Base-by-base conservation (phyloP, 2,888 invertebrate species). In the Acronicta aceris region DNA sequence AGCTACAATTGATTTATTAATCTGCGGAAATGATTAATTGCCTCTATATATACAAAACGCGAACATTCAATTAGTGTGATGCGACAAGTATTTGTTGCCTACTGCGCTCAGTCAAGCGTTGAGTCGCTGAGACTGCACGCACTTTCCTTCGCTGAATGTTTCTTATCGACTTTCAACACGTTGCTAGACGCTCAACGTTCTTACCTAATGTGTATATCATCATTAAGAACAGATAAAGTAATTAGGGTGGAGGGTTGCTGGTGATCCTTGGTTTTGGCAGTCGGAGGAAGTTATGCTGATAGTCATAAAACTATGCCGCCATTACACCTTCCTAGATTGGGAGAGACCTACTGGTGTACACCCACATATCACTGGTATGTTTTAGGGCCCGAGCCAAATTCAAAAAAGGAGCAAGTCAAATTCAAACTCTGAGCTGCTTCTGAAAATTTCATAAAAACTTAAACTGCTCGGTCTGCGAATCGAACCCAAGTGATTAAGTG, bases 141-240 rank as follows among this genome's bases (percentile, higher is more conserved):
- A 76, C 77, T 79, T 77, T 77, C 76, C 46, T 71, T 66, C 43
- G 41, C 47, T 45, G 40, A 49, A 61, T 38, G 60, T 64, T 60
- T 56, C 55, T 62, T 45, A 48, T 52, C 48, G 43, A 73, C 71
- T 77, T 76, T 77, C 76, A 68, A 71, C 45, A 43, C 45, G 38
- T 63, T 43, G 16, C 16, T 56, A 45, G 36, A 48, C 45, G 40
- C 45, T 46, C 16, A 2, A 8, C 8, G 21, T 21, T 6, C n/a
- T 45, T 45, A 25, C 21, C 17, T 12, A 17, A 13, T 25, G 6
- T 8, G 1, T 21, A 12, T 12, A 21, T 7, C 0, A 25, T 45
- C 13, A 21, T 43, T 21, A 6, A 5, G 12, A 13, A 38, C n/a
- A 38, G n/a, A 38, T 38, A 38, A 38, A 7, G 38, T n/a, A 36